phyloP scores from a whole-genome alignment of 2,797 vertebrate genomes.

The Eurystomus glaucurus region DNA sequence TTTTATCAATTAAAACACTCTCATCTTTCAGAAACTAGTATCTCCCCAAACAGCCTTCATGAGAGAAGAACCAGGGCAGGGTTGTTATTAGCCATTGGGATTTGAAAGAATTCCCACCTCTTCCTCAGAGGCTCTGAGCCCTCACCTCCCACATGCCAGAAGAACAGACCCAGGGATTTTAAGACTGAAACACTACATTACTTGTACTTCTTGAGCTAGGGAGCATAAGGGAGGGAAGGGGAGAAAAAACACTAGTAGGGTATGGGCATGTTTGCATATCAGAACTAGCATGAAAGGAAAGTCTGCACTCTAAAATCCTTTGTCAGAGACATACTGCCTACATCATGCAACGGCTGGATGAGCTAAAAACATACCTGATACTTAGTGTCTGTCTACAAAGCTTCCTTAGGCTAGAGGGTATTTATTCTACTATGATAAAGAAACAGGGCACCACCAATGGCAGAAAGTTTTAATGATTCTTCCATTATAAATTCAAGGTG shows the following conservation, averaged over 20 bases:
- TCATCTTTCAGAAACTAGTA: neutral
- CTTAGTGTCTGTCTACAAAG: neutral
- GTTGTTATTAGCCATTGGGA: neutral
- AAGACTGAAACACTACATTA: neutral
- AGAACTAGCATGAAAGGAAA: neutral
- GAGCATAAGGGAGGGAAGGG: neutral
- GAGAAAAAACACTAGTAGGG: neutral
- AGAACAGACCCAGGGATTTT: neutral
- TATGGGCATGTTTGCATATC: fast-evolving
- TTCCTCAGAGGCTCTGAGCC: neutral
- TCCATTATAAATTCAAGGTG: slow-evolving; percentile 37
- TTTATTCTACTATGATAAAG: neutral
- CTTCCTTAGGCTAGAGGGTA: neutral
- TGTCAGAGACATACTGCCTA: neutral
- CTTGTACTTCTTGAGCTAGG: neutral
- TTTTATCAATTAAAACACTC: neutral
- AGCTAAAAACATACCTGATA: neutral
- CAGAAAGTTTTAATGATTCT: neutral
- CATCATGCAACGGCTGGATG: fast-evolving
- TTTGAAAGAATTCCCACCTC: neutral
- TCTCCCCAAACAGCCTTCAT: neutral
- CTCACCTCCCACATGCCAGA: neutral
- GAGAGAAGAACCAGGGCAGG: neutral
- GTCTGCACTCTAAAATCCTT: neutral
- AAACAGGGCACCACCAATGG: neutral